These are phyloP conservation scores for Arion vulgaris DNA, from an alignment of 1,140 invertebrate genomes.

Conservation along the genomic window DNA sequence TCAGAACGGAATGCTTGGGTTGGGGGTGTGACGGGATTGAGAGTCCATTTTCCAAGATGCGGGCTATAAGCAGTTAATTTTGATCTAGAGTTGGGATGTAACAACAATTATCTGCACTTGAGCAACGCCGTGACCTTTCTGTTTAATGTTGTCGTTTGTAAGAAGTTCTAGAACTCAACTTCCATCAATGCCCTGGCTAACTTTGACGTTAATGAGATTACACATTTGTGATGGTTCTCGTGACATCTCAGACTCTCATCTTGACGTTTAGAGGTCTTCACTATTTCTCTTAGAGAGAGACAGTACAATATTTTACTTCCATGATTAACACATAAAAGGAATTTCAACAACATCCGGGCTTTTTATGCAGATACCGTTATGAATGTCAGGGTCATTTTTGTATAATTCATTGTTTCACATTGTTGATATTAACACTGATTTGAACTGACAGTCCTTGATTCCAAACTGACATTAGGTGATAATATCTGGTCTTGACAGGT, in stretches of 20 bases:
- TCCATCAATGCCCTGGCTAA: neutral
- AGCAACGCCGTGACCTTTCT: neutral
- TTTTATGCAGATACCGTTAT: neutral
- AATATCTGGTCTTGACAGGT: no score
- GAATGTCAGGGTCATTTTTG: neutral
- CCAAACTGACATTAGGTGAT: no score
- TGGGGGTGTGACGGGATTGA: no score
- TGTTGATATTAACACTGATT: neutral
- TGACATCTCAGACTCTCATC: neutral
- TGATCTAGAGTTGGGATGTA: neutral
- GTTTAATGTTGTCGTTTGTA: neutral
- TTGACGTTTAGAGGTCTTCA: neutral
- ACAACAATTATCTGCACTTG: conserved; percentile 11
- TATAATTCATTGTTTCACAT: neutral
- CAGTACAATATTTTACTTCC: conserved; percentile 4
- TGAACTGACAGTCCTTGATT: neutral
- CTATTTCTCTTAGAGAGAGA: neutral
- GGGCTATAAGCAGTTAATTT: neutral
- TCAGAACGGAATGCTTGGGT: no score
- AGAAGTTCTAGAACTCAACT: neutral
- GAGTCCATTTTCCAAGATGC: neutral
- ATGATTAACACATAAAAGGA: neutral
- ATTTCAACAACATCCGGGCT: neutral
- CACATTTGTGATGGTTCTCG: neutral
- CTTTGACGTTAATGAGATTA: neutral